Evolutionary conservation across 2,797 vertebrate genomes (phyloP).

Genomic region (Propithecus perrieri): DNA sequence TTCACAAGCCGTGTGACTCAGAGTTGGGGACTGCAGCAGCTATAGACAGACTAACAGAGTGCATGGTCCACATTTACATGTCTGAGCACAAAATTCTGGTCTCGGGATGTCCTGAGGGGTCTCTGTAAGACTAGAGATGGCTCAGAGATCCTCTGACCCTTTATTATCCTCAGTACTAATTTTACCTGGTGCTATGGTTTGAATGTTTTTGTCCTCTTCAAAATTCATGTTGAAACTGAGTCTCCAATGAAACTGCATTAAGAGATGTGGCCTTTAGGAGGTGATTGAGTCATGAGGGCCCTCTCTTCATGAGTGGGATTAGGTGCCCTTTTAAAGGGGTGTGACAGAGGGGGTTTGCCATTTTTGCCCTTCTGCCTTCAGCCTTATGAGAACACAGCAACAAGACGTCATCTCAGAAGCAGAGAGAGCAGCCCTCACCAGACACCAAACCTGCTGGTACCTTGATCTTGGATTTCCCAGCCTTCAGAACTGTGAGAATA

Average conservation of each 20-base stretch:
- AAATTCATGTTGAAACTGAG: background rate
- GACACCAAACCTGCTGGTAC: background rate
- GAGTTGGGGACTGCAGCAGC: background rate
- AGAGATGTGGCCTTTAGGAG: background rate
- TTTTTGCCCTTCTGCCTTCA: background rate
- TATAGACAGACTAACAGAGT: background rate
- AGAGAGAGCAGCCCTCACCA: background rate
- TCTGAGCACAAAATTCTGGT: background rate
- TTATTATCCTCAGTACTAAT: background rate
- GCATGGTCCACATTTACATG: background rate
- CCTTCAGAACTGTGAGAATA: background rate
- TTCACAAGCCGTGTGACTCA: background rate
- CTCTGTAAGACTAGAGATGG: background rate
- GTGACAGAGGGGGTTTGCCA: background rate
- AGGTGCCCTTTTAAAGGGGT: background rate
- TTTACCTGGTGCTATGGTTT: background rate
- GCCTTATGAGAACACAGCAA: background rate
- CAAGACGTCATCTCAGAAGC: background rate
- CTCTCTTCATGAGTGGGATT: background rate
- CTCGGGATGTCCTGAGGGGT: too few species aligned
- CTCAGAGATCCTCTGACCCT: background rate
- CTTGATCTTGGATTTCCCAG: background rate
- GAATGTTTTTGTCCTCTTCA: background rate
- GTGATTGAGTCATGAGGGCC: background rate
- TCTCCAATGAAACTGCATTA: background rate